A percentile compares a stretch with the other conserved stretches of the same genome.
phyloP scores from a whole-genome alignment of 92 coral and sea anemone species.

The Nematostella vectensis region DNA sequence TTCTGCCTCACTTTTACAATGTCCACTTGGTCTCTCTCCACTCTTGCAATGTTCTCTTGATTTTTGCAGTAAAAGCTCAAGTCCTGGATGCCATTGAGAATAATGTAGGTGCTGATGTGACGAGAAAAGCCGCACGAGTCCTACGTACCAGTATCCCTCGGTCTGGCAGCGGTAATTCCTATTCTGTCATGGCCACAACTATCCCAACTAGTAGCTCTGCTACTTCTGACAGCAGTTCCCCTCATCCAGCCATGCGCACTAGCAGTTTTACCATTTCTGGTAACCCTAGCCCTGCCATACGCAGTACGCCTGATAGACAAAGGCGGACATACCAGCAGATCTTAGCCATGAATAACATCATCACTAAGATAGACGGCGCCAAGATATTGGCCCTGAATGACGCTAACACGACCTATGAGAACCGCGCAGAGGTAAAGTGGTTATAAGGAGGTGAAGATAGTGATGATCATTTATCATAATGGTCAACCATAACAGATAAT shows the following conservation, averaged over 20 bases:
- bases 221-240: too few relatives aligned
- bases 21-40: too few relatives aligned
- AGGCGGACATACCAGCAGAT: constrained; percentile 37
- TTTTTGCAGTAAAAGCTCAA: constrained; percentile 45
- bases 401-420: constrained; percentile 41
- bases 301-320: constrained; percentile 3
- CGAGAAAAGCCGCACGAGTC: constrained; percentile 53
- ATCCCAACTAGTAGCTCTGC: too few relatives aligned
- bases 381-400: constrained; percentile 47
- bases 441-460: too few relatives aligned
- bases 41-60: too few relatives aligned
- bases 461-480: too few relatives aligned
- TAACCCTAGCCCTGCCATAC: too few relatives aligned
- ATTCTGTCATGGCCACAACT: too few relatives aligned
- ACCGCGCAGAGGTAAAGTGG: constrained; percentile 41
- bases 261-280: too few relatives aligned
- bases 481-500: too few relatives aligned
- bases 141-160: constrained; percentile 45
- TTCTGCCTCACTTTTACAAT: too few relatives aligned
- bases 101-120: constrained; percentile 56
- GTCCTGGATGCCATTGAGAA: constrained; percentile 52
- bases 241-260: too few relatives aligned
- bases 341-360: constrained; percentile 39
- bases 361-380: constrained; percentile 75
- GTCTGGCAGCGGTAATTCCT: constrained; percentile 19